These are phyloP conservation scores for Brachypodius melanocephalos DNA, from an alignment of 2,113 vertebrate genomes.

Conservation along the genomic window DNA sequence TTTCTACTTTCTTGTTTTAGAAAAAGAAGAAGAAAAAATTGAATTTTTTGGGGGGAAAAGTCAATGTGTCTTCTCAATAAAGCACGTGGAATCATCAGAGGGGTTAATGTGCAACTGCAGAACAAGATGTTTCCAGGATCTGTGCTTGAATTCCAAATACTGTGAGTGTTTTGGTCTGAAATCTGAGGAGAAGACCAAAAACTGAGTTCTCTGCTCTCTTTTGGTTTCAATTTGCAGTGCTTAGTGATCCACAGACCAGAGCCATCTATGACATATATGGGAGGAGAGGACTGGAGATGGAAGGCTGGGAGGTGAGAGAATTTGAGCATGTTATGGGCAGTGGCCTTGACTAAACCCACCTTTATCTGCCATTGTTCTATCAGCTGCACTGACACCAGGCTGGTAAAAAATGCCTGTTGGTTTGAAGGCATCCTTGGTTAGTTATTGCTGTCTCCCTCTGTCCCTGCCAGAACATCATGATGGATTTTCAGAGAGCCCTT, in stretches of 20 bases:
- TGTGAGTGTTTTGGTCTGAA: neutral
- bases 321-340: neutral
- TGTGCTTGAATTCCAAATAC: neutral
- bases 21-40: neutral
- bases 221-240: constrained; percentile 79
- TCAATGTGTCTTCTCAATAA: neutral
- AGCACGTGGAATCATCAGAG: neutral
- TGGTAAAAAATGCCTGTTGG: neutral
- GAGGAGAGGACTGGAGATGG: constrained; percentile 94
- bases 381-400: neutral
- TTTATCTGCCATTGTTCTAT: neutral
- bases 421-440: neutral
- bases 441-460: neutral
- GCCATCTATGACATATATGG: constrained; percentile 99
- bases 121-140: neutral
- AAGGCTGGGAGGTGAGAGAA: constrained; percentile 96
- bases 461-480: neutral
- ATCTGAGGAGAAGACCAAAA: neutral
- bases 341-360: neutral
- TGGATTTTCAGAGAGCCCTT: neutral
- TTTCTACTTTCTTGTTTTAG: neutral
- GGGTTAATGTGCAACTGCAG: neutral
- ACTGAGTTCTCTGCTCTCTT: neutral
- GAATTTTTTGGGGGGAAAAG: no score
- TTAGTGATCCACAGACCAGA: constrained; percentile 93